Conservation (phyloP, 1,140 invertebrate genomes). For the Zaprionus ghesquierei region DNA sequence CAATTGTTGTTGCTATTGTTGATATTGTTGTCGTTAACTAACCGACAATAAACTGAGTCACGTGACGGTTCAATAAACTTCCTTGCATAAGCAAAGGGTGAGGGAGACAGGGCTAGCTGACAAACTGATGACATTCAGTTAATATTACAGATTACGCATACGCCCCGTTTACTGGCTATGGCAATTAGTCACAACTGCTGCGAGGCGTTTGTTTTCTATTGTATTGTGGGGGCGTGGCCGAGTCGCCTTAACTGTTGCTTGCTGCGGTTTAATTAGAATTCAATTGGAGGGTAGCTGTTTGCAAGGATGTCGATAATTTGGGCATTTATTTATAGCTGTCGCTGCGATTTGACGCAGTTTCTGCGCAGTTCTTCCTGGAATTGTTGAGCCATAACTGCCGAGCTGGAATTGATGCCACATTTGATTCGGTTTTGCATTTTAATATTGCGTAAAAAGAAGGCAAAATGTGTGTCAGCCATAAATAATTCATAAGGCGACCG, state of each 20-base stretch:
- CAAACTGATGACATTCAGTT: neutral
- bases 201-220: neutral
- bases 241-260: neutral
- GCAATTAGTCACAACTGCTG: conserved; percentile 3
- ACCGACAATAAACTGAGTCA: conserved; percentile 43
- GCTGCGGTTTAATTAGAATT: neutral
- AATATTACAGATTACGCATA: conserved; percentile 9
- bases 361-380: neutral
- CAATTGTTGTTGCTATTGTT: conserved; percentile 29
- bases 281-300: neutral
- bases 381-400: neutral
- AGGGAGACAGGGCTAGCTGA: neutral
- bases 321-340: neutral
- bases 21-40: conserved; percentile 31
- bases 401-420: conserved; percentile 8
- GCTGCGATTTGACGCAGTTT: neutral
- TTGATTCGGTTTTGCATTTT: conserved; percentile 36
- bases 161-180: neutral
- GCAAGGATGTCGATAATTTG: neutral
- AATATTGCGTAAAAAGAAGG: conserved; percentile 32
- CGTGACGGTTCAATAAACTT: conserved; percentile 58
- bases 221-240: neutral
- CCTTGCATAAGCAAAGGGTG: conserved; percentile 9
- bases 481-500: conserved; percentile 55
- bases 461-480: conserved; percentile 34